A percentile compares a stretch with the other conserved stretches of the same genome.
Conservation (phyloP, 64 coral and sea anemone genomes). For the Pocillopora verrucosa region DNA sequence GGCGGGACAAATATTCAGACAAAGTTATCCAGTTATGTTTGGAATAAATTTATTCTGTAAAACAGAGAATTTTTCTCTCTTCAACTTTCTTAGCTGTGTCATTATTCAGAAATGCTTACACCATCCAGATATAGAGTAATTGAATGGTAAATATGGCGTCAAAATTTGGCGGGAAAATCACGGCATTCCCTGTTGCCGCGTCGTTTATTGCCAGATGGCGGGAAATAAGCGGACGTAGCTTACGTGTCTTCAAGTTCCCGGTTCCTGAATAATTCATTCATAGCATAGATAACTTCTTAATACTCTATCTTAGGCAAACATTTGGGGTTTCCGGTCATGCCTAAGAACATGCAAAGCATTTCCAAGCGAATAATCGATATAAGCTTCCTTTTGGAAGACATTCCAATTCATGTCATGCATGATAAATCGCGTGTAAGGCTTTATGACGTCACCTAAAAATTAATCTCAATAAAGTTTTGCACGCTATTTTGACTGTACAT, state of each 20-base stretch:
- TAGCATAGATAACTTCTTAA: background rate
- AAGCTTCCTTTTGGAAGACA: background rate
- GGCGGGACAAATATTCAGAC: background rate
- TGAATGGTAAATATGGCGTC: background rate
- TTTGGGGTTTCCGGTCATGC: conserved; percentile 20
- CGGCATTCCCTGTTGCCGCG: background rate
- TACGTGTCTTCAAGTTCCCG: background rate
- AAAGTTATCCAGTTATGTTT: background rate
- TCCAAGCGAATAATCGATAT: background rate
- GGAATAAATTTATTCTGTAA: background rate
- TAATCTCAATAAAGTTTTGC: conserved; percentile 24
- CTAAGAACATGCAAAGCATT: conserved; percentile 12
- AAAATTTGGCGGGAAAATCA: background rate
- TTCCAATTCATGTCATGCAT: background rate
- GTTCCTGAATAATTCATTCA: background rate
- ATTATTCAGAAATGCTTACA: background rate
- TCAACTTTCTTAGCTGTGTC: background rate
- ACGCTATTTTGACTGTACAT: background rate
- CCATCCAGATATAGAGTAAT: background rate
- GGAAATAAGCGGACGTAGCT: background rate
- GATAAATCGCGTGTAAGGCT: background rate
- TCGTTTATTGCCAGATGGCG: background rate
- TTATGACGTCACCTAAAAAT: background rate
- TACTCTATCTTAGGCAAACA: conserved; percentile 4
- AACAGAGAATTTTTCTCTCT: background rate